A percentile compares a stretch with the other conserved stretches of the same genome.
These are phyloP conservation scores for Sitodiplosis mosellana DNA, from an alignment of 1,140 invertebrate species.

Conservation along the genomic window DNA sequence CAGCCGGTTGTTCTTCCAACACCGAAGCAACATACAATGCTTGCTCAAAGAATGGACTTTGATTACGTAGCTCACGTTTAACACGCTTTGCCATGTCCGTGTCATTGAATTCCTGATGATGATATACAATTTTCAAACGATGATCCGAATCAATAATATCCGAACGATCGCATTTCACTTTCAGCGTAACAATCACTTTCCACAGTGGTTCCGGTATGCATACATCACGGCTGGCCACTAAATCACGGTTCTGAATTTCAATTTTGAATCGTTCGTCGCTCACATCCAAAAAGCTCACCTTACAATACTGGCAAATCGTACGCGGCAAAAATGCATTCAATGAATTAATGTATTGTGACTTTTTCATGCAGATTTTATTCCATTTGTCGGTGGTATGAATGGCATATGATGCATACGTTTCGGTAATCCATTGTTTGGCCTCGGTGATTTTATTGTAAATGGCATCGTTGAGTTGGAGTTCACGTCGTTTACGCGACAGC, in stretches of 20 bases:
- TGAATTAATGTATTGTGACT: slow-evolving; percentile 61
- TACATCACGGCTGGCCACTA: slow-evolving; percentile 58
- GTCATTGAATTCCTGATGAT: slow-evolving; percentile 61
- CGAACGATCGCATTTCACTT: slow-evolving; percentile 39
- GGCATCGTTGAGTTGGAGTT: slow-evolving; percentile 18
- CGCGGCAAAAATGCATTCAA: slow-evolving; percentile 54
- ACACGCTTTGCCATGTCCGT: slow-evolving; percentile 58
- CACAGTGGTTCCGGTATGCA: slow-evolving; percentile 63
- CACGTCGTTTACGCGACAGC: slow-evolving; percentile 32
- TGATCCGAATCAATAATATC: slow-evolving; percentile 57
- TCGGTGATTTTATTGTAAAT: slow-evolving; percentile 27
- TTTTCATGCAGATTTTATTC: slow-evolving; percentile 55
- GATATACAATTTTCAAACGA: slow-evolving; percentile 60
- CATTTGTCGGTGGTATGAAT: slow-evolving; percentile 59
- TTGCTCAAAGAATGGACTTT: slow-evolving; percentile 70
- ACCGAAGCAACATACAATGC: slow-evolving; percentile 70
- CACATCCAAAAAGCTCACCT: slow-evolving; percentile 54
- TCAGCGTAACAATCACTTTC: slow-evolving; percentile 57
- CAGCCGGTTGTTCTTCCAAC: slow-evolving; percentile 74
- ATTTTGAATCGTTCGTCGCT: slow-evolving; percentile 60
- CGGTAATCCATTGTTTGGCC: slow-evolving; percentile 64
- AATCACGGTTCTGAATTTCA: slow-evolving; percentile 55
- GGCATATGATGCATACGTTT: slow-evolving; percentile 64
- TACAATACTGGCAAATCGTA: slow-evolving; percentile 49
- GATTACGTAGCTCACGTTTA: slow-evolving; percentile 54